Evolutionary conservation across 2,113 vertebrate genomes (phyloP).

Genomic region (Australoheros scitulus): DNA sequence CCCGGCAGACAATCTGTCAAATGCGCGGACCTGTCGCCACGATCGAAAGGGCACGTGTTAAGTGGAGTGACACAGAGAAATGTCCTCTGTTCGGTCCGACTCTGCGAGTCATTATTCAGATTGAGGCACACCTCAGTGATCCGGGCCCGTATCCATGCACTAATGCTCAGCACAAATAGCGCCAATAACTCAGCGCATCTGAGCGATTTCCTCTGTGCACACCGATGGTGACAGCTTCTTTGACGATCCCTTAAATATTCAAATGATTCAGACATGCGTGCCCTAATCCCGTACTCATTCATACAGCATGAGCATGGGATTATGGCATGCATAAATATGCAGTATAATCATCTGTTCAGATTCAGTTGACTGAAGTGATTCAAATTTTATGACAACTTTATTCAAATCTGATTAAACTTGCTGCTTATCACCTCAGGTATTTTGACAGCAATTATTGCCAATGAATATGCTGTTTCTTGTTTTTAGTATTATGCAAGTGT

Average conservation of each 20-base stretch:
- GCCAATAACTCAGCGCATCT: constrained; percentile 50
- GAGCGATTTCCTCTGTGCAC: constrained; percentile 30
- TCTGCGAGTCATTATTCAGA: constrained; percentile 69
- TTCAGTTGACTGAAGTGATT: constrained; percentile 17
- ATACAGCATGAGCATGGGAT: not conserved
- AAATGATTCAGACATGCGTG: constrained; percentile 19
- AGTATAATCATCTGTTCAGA: constrained; percentile 19
- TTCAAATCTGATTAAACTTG: constrained; percentile 26
- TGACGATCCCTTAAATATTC: constrained; percentile 51
- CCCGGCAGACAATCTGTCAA: constrained; percentile 25
- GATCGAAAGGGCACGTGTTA: constrained; percentile 46
- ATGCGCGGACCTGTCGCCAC: constrained; percentile 18
- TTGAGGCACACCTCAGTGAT: constrained; percentile 59
- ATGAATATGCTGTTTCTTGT: constrained; percentile 12
- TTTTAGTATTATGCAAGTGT: constrained; percentile 11
- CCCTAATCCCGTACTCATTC: too few relatives aligned
- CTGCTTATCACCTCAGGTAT: constrained; percentile 15
- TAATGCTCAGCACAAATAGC: constrained; percentile 46
- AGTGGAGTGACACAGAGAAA: constrained; percentile 54
- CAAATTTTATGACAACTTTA: constrained; percentile 27
- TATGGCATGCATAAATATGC: constrained; percentile 20
- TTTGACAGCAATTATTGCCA: constrained; percentile 6
- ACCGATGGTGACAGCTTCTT: constrained; percentile 54
- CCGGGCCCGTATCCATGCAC: constrained; percentile 36
- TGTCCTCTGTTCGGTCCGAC: constrained; percentile 44